Percentiles rank a stretch among this genome's conserved stretches.
Evolutionary conservation across 2,113 vertebrate species (phyloP).

Genomic region (Seriola quinqueradiata): DNA sequence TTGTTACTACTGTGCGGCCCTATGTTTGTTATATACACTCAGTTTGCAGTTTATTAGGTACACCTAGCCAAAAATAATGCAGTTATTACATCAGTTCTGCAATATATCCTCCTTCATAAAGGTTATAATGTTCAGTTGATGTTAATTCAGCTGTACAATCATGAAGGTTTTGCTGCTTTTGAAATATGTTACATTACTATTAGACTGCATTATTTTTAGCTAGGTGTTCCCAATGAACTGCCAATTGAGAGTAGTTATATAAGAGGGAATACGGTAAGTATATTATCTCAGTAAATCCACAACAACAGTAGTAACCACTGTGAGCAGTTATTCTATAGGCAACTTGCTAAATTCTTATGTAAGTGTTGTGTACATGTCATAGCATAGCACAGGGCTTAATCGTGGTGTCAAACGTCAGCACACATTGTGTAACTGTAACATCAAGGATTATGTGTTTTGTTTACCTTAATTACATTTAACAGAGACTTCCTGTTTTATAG

Average conservation of each 20-base stretch:
- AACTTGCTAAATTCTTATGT: conserved; percentile 9
- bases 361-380: background rate
- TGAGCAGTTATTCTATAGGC: background rate
- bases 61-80: too few relatives aligned
- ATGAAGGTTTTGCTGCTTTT: too few relatives aligned
- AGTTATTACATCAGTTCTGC: too few relatives aligned
- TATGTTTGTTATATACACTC: too few relatives aligned
- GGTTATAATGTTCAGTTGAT: too few relatives aligned
- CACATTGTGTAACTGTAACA: background rate
- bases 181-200: too few relatives aligned
- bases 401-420: background rate
- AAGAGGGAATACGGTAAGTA: background rate
- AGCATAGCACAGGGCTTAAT: background rate
- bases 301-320: conserved; percentile 8
- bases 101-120: too few relatives aligned
- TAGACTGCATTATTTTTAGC: background rate
- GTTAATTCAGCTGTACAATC: too few relatives aligned
- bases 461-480: background rate
- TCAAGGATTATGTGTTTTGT: background rate
- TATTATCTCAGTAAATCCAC: background rate
- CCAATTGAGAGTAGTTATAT: background rate
- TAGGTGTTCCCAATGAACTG: background rate
- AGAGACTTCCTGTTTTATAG: conserved; percentile 39
- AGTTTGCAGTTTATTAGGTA: too few relatives aligned
- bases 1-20: background rate